Base-by-base conservation (phyloP, 2,888 invertebrate genomes). In the Heliconius ethilla region DNA sequence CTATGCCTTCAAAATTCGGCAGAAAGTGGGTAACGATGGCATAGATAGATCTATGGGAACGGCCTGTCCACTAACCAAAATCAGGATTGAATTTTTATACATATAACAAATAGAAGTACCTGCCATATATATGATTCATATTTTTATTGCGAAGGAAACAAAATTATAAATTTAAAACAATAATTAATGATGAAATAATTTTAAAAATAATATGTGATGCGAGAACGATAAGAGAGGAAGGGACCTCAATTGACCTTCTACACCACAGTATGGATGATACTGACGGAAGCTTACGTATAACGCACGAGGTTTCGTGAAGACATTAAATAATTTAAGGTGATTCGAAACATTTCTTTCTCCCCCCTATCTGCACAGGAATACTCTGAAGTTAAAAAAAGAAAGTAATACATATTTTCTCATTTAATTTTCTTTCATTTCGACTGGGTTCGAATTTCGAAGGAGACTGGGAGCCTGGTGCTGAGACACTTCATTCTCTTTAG, bases 191-290 rank as follows among this genome's bases (percentile, higher is more conserved):
- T 63, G 63, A 63, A 63, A 63, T 25, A 15, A 27, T 15, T 63
- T 13, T 27, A 63, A 63, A 63, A 63, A 27, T 27, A 63, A 63
- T 27, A 63, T 15, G 25, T 63, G 63, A 27, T 27, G 63, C 63
- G 27, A 63, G 63, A 62, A 13, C 13, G 62, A 62, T 62, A 62
- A 62, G 25, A 62, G 62, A 62, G 62, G 62, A 62, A 62, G 62
- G 25, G 25, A 13, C 62, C n/a, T 62, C 25, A 25, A 11, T 27
- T 27, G 27, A 27, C 63, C 63, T 25, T 63, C 27, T 25, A 62
- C 22, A 59, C 13, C 13, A 25, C 55, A 22, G 22, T 59, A 10
- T n/a, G 22, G 55, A 59, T 59, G 55, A n/a, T 55, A 55, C 55
- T 22, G 22, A 22, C 55, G 55, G 55, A 22, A 55, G 9, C 18